These are phyloP conservation scores for Natator depressus DNA, from an alignment of 2,113 vertebrate species.

Conservation along the genomic window DNA sequence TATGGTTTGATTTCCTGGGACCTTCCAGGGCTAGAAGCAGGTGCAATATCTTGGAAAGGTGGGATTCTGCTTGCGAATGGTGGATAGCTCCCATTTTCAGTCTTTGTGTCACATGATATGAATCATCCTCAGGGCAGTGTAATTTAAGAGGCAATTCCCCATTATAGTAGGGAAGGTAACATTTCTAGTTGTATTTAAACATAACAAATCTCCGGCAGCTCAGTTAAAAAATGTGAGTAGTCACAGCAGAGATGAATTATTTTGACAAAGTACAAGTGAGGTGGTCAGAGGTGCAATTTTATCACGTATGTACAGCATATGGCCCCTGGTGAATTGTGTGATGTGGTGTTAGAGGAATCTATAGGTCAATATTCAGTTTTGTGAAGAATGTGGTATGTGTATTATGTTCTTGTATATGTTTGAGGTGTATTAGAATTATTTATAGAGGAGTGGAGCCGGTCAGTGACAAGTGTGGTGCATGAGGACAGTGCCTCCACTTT, in stretches of 20 bases:
- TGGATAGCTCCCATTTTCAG: background rate
- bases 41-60: background rate
- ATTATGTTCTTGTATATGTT: background rate
- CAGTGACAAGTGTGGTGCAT: too few relatives aligned
- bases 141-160: background rate
- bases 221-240: background rate
- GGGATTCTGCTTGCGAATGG: background rate
- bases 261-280: background rate
- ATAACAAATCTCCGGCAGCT: background rate
- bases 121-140: background rate
- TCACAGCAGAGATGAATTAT: background rate
- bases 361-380: background rate
- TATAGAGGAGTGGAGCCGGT: background rate
- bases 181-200: background rate
- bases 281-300: background rate
- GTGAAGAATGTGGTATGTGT: background rate
- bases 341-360: background rate
- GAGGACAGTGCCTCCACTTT: too few relatives aligned
- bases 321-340: background rate
- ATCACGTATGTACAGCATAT: fast-evolving
- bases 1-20: background rate
- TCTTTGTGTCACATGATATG: background rate
- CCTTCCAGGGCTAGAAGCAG: background rate
- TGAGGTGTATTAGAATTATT: background rate
- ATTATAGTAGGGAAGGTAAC: background rate